These are phyloP conservation scores for Caenorhabditis imperialis DNA, from an alignment of 2,888 invertebrate species.

Conservation along the genomic window DNA sequence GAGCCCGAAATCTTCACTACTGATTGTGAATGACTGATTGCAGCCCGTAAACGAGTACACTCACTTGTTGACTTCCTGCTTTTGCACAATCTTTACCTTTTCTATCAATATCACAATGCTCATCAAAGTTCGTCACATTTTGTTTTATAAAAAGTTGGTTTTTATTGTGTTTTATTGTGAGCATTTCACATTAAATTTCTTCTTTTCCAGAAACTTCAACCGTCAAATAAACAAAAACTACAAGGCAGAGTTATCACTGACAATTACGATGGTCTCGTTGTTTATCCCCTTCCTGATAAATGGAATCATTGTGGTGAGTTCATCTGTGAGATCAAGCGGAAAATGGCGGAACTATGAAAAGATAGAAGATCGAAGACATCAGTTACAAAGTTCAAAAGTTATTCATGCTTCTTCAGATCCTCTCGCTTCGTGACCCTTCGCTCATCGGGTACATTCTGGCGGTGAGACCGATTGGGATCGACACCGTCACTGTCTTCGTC, in stretches of 20 bases:
- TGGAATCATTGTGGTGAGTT: slow-evolving; percentile 25
- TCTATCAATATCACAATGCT: slow-evolving; percentile 34
- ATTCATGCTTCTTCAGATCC: too few species aligned
- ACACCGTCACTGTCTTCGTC: slow-evolving; percentile 31
- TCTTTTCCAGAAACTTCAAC: slow-evolving; percentile 2
- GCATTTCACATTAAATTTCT: neutral
- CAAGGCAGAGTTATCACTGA: slow-evolving; percentile 29
- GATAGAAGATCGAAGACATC: too few species aligned
- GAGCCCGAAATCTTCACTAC: neutral
- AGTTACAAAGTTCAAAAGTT: too few species aligned
- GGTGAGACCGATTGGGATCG: slow-evolving; percentile 16
- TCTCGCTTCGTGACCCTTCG: slow-evolving; percentile 23
- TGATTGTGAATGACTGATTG: neutral
- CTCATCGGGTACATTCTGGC: slow-evolving; percentile 25
- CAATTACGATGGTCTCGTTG: slow-evolving; percentile 34
- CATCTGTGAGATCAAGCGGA: too few species aligned
- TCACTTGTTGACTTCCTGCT: slow-evolving; percentile 18
- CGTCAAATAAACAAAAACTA: slow-evolving; percentile 22
- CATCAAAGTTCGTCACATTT: slow-evolving; percentile 29
- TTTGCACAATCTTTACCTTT: slow-evolving; percentile 33
- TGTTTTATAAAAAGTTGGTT: slow-evolving; percentile 32
- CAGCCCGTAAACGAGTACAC: slow-evolving; percentile 41
- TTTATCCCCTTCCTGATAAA: slow-evolving; percentile 44
- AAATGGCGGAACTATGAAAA: too few species aligned
- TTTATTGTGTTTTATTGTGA: neutral